Evolutionary conservation across 2,113 vertebrate species (phyloP).

Genomic region (Rafetus swinhoei): DNA sequence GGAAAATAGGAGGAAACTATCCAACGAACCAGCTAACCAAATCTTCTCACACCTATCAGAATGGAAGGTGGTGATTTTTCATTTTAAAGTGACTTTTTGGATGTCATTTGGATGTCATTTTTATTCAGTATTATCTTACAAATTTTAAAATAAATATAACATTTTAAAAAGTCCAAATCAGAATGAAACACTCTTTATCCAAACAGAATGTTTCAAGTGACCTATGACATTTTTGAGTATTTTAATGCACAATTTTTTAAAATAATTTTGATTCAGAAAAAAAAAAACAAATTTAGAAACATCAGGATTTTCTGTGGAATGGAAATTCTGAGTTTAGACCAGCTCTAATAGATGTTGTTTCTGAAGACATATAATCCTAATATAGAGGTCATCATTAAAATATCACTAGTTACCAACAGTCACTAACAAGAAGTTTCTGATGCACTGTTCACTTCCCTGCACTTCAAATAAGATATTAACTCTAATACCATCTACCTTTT

Average conservation of each 20-base stretch:
- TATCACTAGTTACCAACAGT: conserved; percentile 51
- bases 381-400: conserved; percentile 49
- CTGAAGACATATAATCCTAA: conserved; percentile 37
- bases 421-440: conserved; percentile 56
- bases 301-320: background rate
- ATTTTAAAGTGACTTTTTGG: background rate
- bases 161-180: background rate
- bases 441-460: conserved; percentile 29
- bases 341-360: background rate
- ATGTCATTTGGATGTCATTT: background rate
- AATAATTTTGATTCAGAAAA: background rate
- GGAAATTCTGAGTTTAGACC: conserved; percentile 8
- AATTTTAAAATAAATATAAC: background rate
- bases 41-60: background rate
- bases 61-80: background rate
- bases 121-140: background rate
- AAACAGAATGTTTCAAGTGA: background rate
- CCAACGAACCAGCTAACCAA: too few relatives aligned
- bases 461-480: background rate
- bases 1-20: background rate
- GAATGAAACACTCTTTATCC: background rate
- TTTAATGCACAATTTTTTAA: too few relatives aligned
- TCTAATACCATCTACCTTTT: too few relatives aligned
- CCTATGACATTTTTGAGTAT: background rate
- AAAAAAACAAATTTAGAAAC: background rate